phyloP scores from a whole-genome alignment of 2,113 vertebrate genomes.

The Sigmodon hispidus region DNA sequence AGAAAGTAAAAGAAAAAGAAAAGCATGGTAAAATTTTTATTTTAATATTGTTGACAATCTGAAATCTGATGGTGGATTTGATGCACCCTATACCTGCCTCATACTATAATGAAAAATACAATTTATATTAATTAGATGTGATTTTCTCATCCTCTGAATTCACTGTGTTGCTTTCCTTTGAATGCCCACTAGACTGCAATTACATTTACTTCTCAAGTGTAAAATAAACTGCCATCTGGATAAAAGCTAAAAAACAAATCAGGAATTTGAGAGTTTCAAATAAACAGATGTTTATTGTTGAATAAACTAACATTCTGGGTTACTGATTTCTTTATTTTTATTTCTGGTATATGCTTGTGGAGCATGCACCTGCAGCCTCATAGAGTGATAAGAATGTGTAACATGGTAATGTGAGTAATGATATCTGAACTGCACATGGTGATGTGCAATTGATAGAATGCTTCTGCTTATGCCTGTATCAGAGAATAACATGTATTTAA shows the following conservation, averaged over 20 bases:
- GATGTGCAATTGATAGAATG: background rate
- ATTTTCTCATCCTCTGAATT: background rate
- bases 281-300: slow-evolving; percentile 38
- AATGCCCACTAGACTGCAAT: background rate
- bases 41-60: background rate
- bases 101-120: background rate
- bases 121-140: background rate
- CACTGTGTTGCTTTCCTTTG: background rate
- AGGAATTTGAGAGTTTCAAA: slow-evolving; percentile 52
- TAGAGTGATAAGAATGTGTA: background rate
- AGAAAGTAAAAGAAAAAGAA: no score
- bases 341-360: background rate
- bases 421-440: background rate
- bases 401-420: background rate
- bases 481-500: background rate
- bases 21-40: background rate
- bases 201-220: slow-evolving; percentile 46
- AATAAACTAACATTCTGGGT: slow-evolving; percentile 18
- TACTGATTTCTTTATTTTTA: background rate
- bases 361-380: background rate
- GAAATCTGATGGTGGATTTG: background rate
- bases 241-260: slow-evolving; percentile 33
- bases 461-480: background rate
- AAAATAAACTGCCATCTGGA: slow-evolving; percentile 49
- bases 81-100: background rate